phyloP scores from a whole-genome alignment of 2,797 vertebrate genomes.

The Prunella strophiata region DNA sequence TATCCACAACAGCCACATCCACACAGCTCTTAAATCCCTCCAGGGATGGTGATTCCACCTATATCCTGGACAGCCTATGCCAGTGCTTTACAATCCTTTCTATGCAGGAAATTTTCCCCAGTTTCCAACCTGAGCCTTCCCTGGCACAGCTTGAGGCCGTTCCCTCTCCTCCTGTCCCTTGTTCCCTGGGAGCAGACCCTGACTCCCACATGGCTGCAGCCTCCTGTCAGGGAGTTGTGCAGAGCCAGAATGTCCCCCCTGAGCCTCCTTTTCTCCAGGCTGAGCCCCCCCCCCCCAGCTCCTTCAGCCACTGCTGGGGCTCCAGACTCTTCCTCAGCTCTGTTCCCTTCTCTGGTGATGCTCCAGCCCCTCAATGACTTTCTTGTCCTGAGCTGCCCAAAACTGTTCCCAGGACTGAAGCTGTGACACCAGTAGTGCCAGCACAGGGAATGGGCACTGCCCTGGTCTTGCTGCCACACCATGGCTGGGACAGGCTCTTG shows the following conservation, averaged over 20 bases:
- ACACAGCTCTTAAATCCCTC: not conserved
- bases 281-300: not conserved
- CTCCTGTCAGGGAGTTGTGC: not conserved
- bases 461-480: not conserved
- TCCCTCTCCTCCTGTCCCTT: not conserved
- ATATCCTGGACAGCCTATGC: not conserved
- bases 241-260: not conserved
- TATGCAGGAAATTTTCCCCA: not conserved
- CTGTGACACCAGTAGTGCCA: not conserved
- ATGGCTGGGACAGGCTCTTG: not conserved
- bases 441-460: not conserved
- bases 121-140: not conserved
- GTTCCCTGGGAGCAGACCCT: not conserved
- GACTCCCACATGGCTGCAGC: not conserved
- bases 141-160: rapidly evolving
- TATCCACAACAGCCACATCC: not conserved
- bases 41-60: not conserved
- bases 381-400: not conserved
- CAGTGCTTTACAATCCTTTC: not conserved
- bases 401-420: not conserved
- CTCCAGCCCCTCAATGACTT: not conserved
- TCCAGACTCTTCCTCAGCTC: not conserved
- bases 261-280: not conserved
- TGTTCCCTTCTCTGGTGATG: not conserved
- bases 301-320: not conserved